phyloP scores from a whole-genome alignment of 2,113 vertebrate species.

The Himantopus leucocephalus region DNA sequence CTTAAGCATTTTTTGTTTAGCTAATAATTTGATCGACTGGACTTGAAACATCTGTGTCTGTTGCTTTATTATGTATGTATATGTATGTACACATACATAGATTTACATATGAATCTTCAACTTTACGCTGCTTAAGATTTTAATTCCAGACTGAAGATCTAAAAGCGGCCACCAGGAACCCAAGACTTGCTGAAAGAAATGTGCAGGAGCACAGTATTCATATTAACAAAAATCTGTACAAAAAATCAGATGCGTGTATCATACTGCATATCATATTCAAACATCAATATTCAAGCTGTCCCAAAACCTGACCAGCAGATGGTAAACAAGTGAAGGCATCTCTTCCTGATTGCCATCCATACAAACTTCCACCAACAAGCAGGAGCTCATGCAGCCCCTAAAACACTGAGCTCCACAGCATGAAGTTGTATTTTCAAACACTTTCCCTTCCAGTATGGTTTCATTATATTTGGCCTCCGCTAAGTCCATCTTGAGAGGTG shows the following conservation, averaged over 20 bases:
- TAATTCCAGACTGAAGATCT: neutral
- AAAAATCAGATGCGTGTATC: neutral
- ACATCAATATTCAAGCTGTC: neutral
- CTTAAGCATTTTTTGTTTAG: neutral
- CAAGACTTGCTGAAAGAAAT: neutral
- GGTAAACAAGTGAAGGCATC: neutral
- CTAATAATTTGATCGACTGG: neutral
- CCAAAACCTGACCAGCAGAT: neutral
- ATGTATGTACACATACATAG: neutral
- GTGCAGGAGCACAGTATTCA: neutral
- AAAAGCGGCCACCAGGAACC: neutral
- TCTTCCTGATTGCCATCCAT: neutral
- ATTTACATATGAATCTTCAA: neutral
- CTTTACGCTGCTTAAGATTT: neutral
- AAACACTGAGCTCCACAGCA: neutral
- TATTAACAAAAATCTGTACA: neutral
- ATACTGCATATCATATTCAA: neutral
- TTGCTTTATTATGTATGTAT: neutral
- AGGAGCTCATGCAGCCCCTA: neutral
- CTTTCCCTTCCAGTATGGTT: neutral
- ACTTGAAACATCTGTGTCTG: neutral
- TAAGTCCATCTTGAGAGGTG: neutral
- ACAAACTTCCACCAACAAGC: neutral
- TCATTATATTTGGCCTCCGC: neutral
- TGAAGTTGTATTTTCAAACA: neutral